Base-by-base conservation (phyloP, 2,888 invertebrate genomes). In the Exephanes ischioxanthus region DNA sequence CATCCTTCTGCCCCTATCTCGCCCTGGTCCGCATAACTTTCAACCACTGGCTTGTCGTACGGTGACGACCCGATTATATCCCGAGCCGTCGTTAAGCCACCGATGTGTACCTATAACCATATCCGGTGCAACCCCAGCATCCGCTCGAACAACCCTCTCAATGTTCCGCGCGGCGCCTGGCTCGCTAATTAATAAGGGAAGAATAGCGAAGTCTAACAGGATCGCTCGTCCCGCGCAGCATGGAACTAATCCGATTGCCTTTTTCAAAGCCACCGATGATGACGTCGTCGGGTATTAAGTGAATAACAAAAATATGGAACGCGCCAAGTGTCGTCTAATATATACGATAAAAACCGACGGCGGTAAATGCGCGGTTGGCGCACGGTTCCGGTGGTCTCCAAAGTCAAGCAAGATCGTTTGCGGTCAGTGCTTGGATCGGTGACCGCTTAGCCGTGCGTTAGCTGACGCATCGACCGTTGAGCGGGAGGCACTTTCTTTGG, bases 31-130 rank as follows among this genome's bases (percentile, higher is more conserved):
- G 76, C 80, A 67, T 80, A 77, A 84, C 80, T 84, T 76, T 37
- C 30, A 79, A 70, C 61, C 83, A 73, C 63, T 53, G 71, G 76
- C 75, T 73, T 84, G 66, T 80, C 84, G 55, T 71, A 63, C 14
- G 63, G 30, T 63, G 30, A 75, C 19, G 72, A 26, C 37, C 58
- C 70, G 78, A 70, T 78, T 78, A 67, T 77, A 67, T 77, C 45
- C 70, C 30, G 58, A 58, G 26, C 16, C 78, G 33, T 58, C 58
- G 48, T 78, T 78, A 68, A 78, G 33, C 58, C 68, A 33, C 6
- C 61, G 22, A 61, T n/a, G 58, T 16, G 45, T 41, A 48, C 22
- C 63, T 45, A 73, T 58, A 73, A 48, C 58, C 30, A 45, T 48
- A 45, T 41, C 45, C 16, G 63, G 61, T 61, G 41, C 61, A 30